Evolutionary conservation across 2,113 vertebrate genomes (phyloP).

Genomic region (Syngnathus floridae): DNA sequence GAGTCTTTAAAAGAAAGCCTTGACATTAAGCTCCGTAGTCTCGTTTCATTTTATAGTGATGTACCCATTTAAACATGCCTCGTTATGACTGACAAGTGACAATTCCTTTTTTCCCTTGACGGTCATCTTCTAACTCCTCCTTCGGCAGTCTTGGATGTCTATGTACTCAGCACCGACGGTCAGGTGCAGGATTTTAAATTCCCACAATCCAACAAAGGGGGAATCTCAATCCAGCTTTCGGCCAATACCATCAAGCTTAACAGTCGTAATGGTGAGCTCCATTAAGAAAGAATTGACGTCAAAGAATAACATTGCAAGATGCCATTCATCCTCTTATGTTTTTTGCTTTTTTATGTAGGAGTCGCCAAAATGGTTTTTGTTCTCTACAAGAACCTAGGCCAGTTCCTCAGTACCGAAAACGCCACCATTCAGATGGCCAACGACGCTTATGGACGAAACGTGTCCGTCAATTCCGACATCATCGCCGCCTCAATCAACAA

Average conservation of each 20-base stretch:
- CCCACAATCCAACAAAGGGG: conserved; percentile 86
- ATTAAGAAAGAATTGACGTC: neutral
- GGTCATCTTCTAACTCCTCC: conserved; percentile 2
- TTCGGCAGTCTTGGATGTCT: conserved; percentile 87
- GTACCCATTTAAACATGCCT: neutral
- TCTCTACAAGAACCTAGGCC: conserved; percentile 93
- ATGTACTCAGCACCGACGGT: conserved; percentile 93
- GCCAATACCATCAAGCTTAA: conserved; percentile 97
- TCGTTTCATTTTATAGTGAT: neutral
- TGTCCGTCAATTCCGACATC: conserved; percentile 92
- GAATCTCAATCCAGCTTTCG: conserved; percentile 92
- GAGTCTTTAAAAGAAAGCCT: neutral
- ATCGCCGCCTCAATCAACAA: conserved; percentile 98
- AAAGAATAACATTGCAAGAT: neutral
- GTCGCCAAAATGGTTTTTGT: conserved; percentile 97
- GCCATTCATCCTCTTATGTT: neutral
- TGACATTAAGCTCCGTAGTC: neutral
- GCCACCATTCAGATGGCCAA: conserved; percentile 87
- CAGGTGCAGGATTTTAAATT: conserved; percentile 98
- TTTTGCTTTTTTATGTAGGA: conserved; percentile 60
- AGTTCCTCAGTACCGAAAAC: conserved; percentile 94
- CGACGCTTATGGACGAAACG: conserved; percentile 80
- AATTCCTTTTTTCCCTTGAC: conserved; percentile 3
- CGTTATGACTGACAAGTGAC: conserved; percentile 7
- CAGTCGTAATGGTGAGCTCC: conserved; percentile 88